Percentiles rank a stretch among this genome's conserved stretches.
phyloP scores from a whole-genome alignment of 2,113 vertebrate species.

The Podiceps cristatus region DNA sequence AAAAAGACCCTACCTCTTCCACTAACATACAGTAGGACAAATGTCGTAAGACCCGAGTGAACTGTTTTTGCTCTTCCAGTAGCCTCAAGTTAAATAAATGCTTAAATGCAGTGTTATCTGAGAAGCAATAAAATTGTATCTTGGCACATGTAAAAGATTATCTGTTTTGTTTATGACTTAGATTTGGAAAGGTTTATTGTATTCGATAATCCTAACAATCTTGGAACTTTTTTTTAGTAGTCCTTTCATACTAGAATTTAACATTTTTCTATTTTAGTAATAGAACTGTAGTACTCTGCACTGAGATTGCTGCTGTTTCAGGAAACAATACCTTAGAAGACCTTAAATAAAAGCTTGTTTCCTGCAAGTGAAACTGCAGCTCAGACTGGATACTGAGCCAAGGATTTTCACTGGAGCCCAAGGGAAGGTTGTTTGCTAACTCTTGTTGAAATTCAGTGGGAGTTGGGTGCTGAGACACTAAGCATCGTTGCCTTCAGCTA shows the following conservation, averaged over 20 bases:
- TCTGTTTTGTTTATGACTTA: background rate
- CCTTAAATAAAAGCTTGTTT: background rate
- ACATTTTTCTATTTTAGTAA: background rate
- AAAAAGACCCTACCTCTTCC: slow-evolving; percentile 4
- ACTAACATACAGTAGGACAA: background rate
- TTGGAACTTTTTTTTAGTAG: background rate
- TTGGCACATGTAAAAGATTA: background rate
- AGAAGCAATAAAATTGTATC: slow-evolving; percentile 56
- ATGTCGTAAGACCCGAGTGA: background rate
- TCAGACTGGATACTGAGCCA: background rate
- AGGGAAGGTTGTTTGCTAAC: slow-evolving; percentile 55
- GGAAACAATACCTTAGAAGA: slow-evolving; percentile 32
- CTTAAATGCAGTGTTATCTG: slow-evolving; percentile 16
- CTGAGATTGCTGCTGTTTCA: background rate
- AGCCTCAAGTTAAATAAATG: slow-evolving; percentile 19
- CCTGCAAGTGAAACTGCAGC: background rate
- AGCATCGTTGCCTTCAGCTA: slow-evolving; percentile 45
- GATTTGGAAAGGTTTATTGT: background rate
- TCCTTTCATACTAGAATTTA: background rate
- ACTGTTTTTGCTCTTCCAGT: background rate
- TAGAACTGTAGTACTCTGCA: background rate
- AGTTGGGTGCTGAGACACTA: slow-evolving; percentile 43
- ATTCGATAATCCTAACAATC: background rate
- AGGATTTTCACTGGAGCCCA: slow-evolving; percentile 41
- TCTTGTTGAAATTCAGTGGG: slow-evolving; percentile 47